Base-by-base conservation (phyloP, 1,140 invertebrate genomes). In the Grapholita molesta region DNA sequence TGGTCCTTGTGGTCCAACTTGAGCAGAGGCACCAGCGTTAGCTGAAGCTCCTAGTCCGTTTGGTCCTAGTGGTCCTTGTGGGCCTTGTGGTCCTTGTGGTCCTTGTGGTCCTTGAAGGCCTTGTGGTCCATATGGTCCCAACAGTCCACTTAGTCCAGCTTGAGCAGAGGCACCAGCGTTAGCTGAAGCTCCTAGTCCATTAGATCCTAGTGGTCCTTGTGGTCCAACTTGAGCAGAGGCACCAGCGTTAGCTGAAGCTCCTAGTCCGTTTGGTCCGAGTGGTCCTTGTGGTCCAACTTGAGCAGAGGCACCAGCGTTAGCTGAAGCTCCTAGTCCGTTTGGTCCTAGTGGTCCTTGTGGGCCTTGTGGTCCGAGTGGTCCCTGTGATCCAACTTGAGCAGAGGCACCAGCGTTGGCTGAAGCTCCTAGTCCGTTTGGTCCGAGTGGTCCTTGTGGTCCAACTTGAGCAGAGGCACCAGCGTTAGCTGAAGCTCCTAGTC, bases 1-100 rank as follows among this genome's bases (percentile, higher is more conserved):
- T 61, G 23, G 15, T 65, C 28, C 32, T 4, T 23, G 0, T 33
- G 12, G 9, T 25, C 64, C 64, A 4, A 7, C 0, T 61, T 21
- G 24, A 28, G 42, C 42, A 18, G 42, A 21, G 12, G 24, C 55
- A n/a, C 0, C 55, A 25, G 55, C 42, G 18, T 1, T 21, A 52
- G 42, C 42, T 4, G 15, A 11, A 18, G 42, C n/a, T 32, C 5
- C 57, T 64, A 35, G n/a, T 57, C 69, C 69, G 12, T 24, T 8
- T 66, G 64, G 38, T 35, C 68, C 68, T 8, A 28, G 6, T 64
- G 52, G n/a, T n/a, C n/a, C n/a, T n/a, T n/a, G n/a, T n/a, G n/a
- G n/a, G n/a, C n/a, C n/a, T n/a, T n/a, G n/a, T n/a, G n/a, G n/a
- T n/a, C n/a, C n/a, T n/a, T n/a, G n/a, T n/a, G n/a, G 25, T 69